phyloP scores from a whole-genome alignment of 2,113 vertebrate genomes.

The Propithecus coquereli region DNA sequence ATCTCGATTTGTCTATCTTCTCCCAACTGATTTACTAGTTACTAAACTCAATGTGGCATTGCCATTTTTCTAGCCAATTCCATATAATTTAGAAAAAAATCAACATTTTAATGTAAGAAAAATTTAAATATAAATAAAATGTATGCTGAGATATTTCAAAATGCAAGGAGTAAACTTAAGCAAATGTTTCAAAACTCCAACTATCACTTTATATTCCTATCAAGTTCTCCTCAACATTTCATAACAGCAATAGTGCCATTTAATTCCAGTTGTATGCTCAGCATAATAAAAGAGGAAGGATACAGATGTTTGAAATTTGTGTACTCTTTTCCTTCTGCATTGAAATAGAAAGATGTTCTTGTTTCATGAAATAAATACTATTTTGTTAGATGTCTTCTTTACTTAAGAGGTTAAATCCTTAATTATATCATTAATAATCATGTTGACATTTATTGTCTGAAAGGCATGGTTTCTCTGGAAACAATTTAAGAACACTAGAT shows the following conservation, averaged over 20 bases:
- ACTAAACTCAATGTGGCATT: not conserved
- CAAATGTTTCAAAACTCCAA: not conserved
- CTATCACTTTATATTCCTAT: not conserved
- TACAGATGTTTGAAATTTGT: not conserved
- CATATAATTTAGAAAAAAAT: not conserved
- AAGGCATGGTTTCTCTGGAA: conserved; percentile 69
- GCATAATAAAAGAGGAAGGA: not conserved
- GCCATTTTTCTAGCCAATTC: not conserved
- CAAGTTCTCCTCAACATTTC: not conserved
- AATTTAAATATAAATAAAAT: conserved; percentile 29
- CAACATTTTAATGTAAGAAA: not conserved
- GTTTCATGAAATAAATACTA: conserved; percentile 75
- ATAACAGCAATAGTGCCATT: not conserved
- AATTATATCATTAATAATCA: conserved; percentile 82
- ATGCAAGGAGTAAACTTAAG: not conserved
- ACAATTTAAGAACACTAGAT: conserved; percentile 75
- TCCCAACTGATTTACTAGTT: not conserved
- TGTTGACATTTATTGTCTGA: conserved; percentile 62
- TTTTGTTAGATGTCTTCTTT: conserved; percentile 66
- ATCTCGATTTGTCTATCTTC: not conserved
- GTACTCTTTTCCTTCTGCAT: not conserved
- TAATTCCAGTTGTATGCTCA: not conserved
- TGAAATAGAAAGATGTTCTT: conserved; percentile 48
- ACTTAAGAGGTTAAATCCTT: conserved; percentile 74
- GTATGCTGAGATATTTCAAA: not conserved